phyloP scores from a whole-genome alignment of 2,888 invertebrate species.

The Drosophila kanekoi region DNA sequence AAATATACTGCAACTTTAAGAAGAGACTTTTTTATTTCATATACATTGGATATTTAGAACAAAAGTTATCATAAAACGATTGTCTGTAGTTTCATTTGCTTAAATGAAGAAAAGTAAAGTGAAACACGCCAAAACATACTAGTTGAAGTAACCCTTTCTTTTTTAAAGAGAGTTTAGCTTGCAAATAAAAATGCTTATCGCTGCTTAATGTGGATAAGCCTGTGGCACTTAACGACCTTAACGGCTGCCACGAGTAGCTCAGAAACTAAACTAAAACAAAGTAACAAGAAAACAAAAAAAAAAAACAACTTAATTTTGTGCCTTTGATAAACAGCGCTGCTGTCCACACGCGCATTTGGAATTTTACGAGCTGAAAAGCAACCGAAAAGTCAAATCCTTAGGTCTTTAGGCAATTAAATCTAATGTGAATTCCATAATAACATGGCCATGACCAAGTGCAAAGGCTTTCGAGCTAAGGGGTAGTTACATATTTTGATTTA shows the following conservation, averaged over 20 bases:
- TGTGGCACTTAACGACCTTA: conserved; percentile 65
- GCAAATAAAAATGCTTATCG: conserved; percentile 77
- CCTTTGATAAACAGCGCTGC: conserved; percentile 43
- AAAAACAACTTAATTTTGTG: conserved; percentile 75
- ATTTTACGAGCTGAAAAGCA: conserved; percentile 72
- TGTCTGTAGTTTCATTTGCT: neutral
- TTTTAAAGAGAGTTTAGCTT: conserved; percentile 35
- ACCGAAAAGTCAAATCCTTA: conserved; percentile 39
- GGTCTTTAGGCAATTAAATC: conserved; percentile 71
- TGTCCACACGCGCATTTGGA: conserved; percentile 39
- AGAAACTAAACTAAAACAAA: conserved; percentile 30
- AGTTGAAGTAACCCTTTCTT: conserved; percentile 30
- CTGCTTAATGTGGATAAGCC: conserved; percentile 67
- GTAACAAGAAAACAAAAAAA: conserved; percentile 10
- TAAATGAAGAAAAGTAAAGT: neutral
- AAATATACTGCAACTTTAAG: too few relatives aligned
- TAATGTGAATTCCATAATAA: conserved; percentile 79
- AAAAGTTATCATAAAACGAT: neutral
- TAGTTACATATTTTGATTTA: conserved; percentile 77
- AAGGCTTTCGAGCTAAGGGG: conserved; percentile 44
- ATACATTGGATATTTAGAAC: neutral
- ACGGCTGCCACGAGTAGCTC: conserved; percentile 75
- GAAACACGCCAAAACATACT: conserved; percentile 2
- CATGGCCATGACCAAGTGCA: conserved; percentile 73
- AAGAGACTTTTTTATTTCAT: too few relatives aligned